Evolutionary conservation across 2,888 invertebrate species (phyloP), one percentile per base, ranked within the genome.

Genomic region (Cistogaster globosa): DNA sequence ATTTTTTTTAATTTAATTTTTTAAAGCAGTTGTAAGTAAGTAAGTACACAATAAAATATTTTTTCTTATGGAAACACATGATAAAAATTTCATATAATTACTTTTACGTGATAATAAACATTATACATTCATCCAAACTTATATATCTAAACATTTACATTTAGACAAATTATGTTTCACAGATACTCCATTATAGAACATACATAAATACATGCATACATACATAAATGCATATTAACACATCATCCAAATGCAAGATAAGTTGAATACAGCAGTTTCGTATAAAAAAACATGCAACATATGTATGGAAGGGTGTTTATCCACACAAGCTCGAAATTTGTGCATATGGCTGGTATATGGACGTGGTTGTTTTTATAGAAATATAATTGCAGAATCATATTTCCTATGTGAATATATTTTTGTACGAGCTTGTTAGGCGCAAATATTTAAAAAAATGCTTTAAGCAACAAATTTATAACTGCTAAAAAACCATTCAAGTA

Each of bases 61-160:
- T 45, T 68, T 4, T 14, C 71, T 65, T 65, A n/a, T 57, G 38
- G 16, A 51, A 57, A 58, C 51, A 68, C 38, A 69, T 82, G 72
- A 77, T 85, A 78, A 63, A 83, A 79, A 72, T 57, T 83, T 79
- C 48, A 53, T 76, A 77, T 80, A 86, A 86, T 86, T 86, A 83
- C 79, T 72, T 83, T 83, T 80, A 80, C 83, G 79, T 80, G 79
- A 79, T 83, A 83, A 79, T 76, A 80, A 76, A 79, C 79, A 80
- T 58, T 51, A 60, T 38, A 38, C 85, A 79, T 32, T 75, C 72
- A 68, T n/a, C 71, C 58, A 60, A 53, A 76, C 38, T 51, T n/a
- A 20, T n/a, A 58, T 57, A 38, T 53, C 26, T 48, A 57, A 36
- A 67, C n/a, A 62, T 58, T 22, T 45, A 58, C 32, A 60, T 20